These are phyloP conservation scores for Tanypteryx hageni DNA, from an alignment of 2,888 invertebrate genomes.

Conservation along the genomic window DNA sequence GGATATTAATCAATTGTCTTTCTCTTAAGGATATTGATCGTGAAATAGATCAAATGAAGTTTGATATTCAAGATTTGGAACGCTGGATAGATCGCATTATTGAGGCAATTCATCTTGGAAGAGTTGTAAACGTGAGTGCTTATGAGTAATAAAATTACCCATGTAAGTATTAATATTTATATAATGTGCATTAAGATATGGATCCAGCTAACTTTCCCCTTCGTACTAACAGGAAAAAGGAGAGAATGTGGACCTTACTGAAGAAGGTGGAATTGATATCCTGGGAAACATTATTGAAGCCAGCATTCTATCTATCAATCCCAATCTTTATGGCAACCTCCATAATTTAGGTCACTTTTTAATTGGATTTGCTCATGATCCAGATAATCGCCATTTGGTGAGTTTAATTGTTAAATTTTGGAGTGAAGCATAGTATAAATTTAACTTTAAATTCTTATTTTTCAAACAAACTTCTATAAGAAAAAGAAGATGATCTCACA, in stretches of 20 bases:
- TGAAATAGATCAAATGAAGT: constrained; percentile 81
- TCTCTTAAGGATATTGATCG: constrained; percentile 81
- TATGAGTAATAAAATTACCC: neutral
- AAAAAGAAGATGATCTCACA: too few species aligned
- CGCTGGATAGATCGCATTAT: constrained; percentile 86
- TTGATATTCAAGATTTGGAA: constrained; percentile 84
- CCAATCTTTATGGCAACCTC: constrained; percentile 69
- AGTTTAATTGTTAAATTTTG: neutral
- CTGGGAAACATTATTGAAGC: constrained; percentile 72
- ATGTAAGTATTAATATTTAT: neutral
- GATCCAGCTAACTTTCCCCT: too few species aligned
- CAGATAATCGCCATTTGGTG: constrained; percentile 70
- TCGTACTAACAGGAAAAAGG: neutral
- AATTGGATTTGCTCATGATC: constrained; percentile 69
- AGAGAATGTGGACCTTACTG: constrained; percentile 30
- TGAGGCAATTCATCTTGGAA: constrained; percentile 83
- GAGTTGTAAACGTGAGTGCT: constrained; percentile 78
- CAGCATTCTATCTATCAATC: constrained; percentile 65
- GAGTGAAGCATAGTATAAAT: too few species aligned
- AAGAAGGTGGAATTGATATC: constrained; percentile 70
- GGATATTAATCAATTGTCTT: neutral
- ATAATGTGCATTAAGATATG: neutral
- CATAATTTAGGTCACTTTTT: constrained; percentile 72
- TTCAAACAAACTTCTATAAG: too few species aligned
- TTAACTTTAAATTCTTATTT: too few species aligned